These are phyloP conservation scores for Hippopotamus amphibius DNA, from an alignment of 2,113 vertebrate species.

Conservation along the genomic window DNA sequence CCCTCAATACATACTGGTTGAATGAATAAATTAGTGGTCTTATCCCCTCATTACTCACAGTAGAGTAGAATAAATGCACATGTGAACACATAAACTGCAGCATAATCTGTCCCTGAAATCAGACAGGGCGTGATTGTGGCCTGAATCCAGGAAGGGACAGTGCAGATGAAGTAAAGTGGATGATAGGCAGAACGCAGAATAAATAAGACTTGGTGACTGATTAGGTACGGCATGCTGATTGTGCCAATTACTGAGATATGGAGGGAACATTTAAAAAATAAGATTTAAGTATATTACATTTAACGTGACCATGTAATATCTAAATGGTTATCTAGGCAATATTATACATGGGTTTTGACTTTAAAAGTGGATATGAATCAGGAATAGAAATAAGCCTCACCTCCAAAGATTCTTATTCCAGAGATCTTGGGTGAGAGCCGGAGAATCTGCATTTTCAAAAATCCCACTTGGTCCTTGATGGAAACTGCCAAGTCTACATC, in stretches of 20 bases:
- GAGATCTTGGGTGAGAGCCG: background rate
- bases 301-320: background rate
- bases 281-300: background rate
- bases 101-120: background rate
- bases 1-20: background rate
- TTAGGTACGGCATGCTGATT: background rate
- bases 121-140: background rate
- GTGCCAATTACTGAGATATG: background rate
- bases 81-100: conserved; percentile 29
- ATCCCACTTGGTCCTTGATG: background rate
- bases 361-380: conserved; percentile 12
- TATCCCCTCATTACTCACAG: conserved; percentile 40
- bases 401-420: conserved; percentile 14
- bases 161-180: background rate
- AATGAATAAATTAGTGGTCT: background rate
- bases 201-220: background rate
- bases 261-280: background rate
- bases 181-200: background rate
- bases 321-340: conserved; percentile 8
- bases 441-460: conserved; percentile 23
- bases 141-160: conserved; percentile 11
- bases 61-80: conserved; percentile 4
- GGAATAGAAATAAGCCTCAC: background rate
- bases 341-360: background rate
- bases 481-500: conserved; percentile 1